phyloP scores from a whole-genome alignment of 2,113 vertebrate species.

The Agelaius tricolor region DNA sequence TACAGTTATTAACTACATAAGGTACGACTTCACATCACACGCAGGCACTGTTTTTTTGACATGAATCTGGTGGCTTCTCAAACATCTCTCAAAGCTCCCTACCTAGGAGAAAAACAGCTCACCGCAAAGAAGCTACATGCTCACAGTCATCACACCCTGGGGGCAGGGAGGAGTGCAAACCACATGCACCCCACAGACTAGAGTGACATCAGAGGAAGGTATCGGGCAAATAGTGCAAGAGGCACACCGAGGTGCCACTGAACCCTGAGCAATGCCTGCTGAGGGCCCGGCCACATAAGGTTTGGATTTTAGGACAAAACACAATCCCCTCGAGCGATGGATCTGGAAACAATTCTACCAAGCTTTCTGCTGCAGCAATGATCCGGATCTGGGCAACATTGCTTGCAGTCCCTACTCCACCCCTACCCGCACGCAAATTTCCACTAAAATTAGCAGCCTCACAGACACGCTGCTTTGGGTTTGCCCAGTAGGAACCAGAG shows the following conservation, averaged over 20 bases:
- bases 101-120: not conserved
- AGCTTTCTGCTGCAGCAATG: not conserved
- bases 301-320: not conserved
- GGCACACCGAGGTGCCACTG: not conserved
- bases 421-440: not conserved
- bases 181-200: not conserved
- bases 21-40: not conserved
- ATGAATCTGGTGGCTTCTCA: not conserved
- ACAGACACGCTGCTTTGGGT: rapidly evolving
- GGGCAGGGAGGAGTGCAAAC: not conserved
- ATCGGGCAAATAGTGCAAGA: rapidly evolving
- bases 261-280: not conserved
- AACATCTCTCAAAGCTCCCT: not conserved
- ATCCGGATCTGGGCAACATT: not conserved
- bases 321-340: not conserved
- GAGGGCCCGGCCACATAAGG: rapidly evolving
- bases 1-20: not conserved
- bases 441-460: not conserved
- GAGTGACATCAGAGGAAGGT: not conserved
- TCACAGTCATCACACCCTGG: not conserved
- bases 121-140: not conserved
- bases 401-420: not conserved
- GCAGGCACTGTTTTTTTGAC: not conserved
- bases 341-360: not conserved
- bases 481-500: not conserved